Percentiles rank a stretch among this genome's conserved stretches.
These are phyloP conservation scores for Dromaius novaehollandiae DNA, from an alignment of 2,113 vertebrate species.

Conservation along the genomic window DNA sequence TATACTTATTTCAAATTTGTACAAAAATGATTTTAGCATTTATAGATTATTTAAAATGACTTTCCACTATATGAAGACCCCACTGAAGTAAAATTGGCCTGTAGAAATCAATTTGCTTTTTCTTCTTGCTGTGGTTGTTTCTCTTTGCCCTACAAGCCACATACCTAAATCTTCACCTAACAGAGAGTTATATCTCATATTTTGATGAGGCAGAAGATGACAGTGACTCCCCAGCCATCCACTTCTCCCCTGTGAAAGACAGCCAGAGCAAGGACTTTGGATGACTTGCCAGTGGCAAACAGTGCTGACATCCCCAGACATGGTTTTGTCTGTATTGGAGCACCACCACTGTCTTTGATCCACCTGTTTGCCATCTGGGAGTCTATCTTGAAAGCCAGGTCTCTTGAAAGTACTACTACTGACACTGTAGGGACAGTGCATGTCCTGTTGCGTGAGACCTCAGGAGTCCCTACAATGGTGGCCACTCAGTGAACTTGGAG, in stretches of 20 bases:
- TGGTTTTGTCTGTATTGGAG: fast-evolving
- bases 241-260: neutral
- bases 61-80: neutral
- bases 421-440: neutral
- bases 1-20: neutral
- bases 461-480: neutral
- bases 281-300: neutral
- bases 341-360: fast-evolving
- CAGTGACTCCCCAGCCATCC: neutral
- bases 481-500: neutral
- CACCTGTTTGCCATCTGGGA: neutral
- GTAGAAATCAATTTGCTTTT: neutral
- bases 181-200: fast-evolving
- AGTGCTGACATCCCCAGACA: neutral
- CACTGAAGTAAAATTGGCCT: neutral
- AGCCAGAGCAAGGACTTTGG: neutral
- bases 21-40: neutral
- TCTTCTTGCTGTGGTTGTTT: neutral
- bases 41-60: neutral
- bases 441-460: neutral
- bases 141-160: neutral
- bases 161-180: neutral
- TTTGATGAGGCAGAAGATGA: neutral
- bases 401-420: neutral
- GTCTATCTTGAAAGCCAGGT: neutral